A percentile compares a stretch with the other conserved stretches of the same genome.
phyloP scores from a whole-genome alignment of 64 coral and sea anemone species.

The Trachythela sp. region DNA sequence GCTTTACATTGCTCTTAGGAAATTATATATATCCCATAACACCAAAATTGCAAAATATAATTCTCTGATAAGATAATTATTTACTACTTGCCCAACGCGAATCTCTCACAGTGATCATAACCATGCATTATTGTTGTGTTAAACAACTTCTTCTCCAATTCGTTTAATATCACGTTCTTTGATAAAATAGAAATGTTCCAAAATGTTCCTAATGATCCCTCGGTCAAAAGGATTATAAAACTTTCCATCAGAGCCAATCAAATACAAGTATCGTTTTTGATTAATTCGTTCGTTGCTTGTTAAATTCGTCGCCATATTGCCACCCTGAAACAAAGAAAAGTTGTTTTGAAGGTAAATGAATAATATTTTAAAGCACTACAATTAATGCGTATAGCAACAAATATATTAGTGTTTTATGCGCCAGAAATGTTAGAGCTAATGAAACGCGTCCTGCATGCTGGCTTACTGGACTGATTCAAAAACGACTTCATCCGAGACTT shows the following conservation, averaged over 20 bases:
- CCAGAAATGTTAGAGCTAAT: too few species aligned
- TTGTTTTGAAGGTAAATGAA: background rate
- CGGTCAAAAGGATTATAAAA: conserved; percentile 86
- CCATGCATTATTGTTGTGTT: too few species aligned
- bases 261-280: conserved; percentile 73
- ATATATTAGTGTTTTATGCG: too few species aligned
- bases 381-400: too few species aligned
- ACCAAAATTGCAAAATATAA: background rate
- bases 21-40: too few species aligned
- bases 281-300: conserved; percentile 96
- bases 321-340: conserved; percentile 37
- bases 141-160: background rate
- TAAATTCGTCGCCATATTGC: conserved; percentile 66
- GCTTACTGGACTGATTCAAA: too few species aligned
- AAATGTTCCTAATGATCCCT: conserved; percentile 71
- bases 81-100: background rate
- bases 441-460: too few species aligned
- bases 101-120: too few species aligned
- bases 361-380: too few species aligned
- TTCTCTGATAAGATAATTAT: background rate
- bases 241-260: conserved; percentile 57
- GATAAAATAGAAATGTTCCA: conserved; percentile 89
- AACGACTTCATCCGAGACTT: too few species aligned
- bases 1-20: too few species aligned
- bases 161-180: background rate